These are phyloP conservation scores for Tadarida brasiliensis DNA, from an alignment of 2,797 vertebrate species.

Conservation along the genomic window DNA sequence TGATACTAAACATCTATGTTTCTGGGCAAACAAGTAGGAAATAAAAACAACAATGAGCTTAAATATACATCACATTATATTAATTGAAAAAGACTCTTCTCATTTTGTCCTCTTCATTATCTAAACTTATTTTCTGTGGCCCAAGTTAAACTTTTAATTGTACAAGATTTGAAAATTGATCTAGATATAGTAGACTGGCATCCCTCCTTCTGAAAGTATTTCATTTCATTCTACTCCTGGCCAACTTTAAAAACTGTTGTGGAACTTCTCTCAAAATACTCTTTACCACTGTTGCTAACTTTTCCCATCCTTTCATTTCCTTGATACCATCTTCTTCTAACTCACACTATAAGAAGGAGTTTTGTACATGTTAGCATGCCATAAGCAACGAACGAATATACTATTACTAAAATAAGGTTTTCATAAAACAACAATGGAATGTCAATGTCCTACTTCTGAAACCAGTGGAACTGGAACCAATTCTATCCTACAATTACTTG, in stretches of 20 bases:
- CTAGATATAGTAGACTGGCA: not conserved
- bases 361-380: not conserved
- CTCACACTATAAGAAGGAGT: not conserved
- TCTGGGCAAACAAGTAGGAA: not conserved
- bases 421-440: not conserved
- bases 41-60: not conserved
- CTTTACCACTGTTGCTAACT: not conserved
- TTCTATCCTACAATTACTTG: not conserved
- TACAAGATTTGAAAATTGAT: not conserved
- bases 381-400: not conserved
- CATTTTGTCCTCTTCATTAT: not conserved
- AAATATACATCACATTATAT: not conserved
- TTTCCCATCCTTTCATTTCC: not conserved
- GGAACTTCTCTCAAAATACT: not conserved
- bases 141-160: not conserved
- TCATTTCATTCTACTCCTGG: not conserved
- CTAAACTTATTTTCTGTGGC: not conserved
- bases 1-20: not conserved
- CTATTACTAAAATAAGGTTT: conserved; percentile 20
- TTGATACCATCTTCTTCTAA: not conserved
- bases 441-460: not conserved
- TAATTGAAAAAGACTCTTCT: not conserved
- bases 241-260: not conserved
- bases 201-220: not conserved
- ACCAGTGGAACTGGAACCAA: not conserved